Base-by-base conservation (phyloP, 2,888 invertebrate genomes). In the Coecobrya sp. region DNA sequence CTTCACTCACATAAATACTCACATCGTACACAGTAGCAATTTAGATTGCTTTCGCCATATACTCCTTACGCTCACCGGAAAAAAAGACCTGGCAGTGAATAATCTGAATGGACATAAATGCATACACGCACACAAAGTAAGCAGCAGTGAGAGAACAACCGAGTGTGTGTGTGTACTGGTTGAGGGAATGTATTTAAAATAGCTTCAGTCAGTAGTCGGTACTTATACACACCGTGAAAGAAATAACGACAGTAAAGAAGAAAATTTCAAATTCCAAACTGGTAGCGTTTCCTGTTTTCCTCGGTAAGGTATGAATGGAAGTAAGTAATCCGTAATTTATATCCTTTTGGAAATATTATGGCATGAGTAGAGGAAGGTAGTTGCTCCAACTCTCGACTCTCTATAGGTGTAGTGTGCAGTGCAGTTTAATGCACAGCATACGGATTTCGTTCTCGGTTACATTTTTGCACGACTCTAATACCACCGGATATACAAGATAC, bases 191-290 rank as follows among this genome's bases (percentile, higher is more conserved):
- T 87, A 36, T 36, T 36, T 36, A 82, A 91, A 91, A 87, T 87
- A 73, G 91, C 59, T 79, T 10, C 81, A 55, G 55, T 30, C 16
- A 10, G 2, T 36, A 8, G 27, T n/a, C 27, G 2, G 22, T 65
- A 5, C 42, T 79, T 27, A 76, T 27, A 65, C 27, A 65, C 27
- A 73, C 42, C 52, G 59, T 59, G 16, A 16, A n/a, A 65, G 59
- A 70, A 68, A 82, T 45, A 70, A 65, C 49, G 76, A 52, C 49
- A 79, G 27, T 10, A 52, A 45, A 82, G 89, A 86, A 70, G 22
- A 92, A 84, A 91, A 92, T 84, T 92, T 92, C 92, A 92, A 92
- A 92, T 92, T 92, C 92, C 62, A 85, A 76, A 84, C 92, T 85
- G 92, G 92, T 88, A 55, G 87, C 86, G 8, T 70, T 42, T 86